Evolutionary conservation across 2,797 vertebrate species (phyloP).

Genomic region (Aselliscus stoliczkanus): DNA sequence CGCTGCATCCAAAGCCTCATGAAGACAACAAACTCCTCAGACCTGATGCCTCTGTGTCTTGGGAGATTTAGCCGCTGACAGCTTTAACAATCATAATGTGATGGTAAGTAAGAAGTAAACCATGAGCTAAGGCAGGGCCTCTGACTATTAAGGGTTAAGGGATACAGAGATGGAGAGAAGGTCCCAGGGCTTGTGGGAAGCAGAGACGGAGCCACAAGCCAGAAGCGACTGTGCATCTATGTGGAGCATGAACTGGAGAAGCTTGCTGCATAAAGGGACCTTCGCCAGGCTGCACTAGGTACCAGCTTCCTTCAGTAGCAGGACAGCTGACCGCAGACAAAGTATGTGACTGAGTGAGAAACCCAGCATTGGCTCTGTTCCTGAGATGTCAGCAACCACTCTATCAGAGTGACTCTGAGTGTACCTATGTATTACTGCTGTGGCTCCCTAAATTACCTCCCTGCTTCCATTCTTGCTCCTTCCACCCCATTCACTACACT

Average conservation of each 20-base stretch:
- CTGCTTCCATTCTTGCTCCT: neutral
- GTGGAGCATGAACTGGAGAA: neutral
- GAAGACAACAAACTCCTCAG: neutral
- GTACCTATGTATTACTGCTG: fast-evolving
- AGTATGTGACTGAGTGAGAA: neutral
- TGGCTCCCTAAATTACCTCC: neutral
- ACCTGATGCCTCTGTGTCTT: neutral
- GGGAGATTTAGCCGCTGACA: neutral
- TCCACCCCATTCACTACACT: too few species aligned
- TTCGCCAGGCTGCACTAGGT: neutral
- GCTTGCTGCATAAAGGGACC: neutral
- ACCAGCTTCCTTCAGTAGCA: neutral
- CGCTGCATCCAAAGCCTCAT: neutral
- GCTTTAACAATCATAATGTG: neutral
- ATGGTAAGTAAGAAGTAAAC: neutral
- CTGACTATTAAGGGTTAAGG: neutral
- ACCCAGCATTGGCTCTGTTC: neutral
- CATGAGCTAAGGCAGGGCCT: neutral
- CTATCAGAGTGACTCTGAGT: neutral
- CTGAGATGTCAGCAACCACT: neutral
- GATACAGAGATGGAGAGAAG: neutral
- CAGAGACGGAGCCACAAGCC: neutral
- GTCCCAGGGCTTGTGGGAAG: neutral
- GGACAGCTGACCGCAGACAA: too few species aligned
- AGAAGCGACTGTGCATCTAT: neutral